phyloP scores from a whole-genome alignment of 2,797 vertebrate species.

The Danio tinwini region DNA sequence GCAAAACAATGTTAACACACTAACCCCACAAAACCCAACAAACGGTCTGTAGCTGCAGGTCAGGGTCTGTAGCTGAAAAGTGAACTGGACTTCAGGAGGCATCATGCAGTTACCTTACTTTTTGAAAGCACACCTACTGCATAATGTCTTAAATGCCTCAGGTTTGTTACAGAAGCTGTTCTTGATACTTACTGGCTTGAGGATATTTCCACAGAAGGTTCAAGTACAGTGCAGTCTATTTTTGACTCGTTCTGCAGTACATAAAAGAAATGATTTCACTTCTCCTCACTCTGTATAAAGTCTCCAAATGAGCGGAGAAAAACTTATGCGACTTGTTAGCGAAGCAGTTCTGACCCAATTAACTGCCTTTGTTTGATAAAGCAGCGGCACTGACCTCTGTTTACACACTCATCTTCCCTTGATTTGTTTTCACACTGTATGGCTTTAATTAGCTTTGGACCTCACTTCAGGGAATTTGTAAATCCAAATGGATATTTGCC shows the following conservation, averaged over 20 bases:
- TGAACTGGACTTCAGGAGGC: background rate
- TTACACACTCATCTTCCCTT: constrained; percentile 62
- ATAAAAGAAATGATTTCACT: background rate
- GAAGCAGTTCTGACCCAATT: constrained; percentile 74
- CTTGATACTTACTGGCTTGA: constrained; percentile 1
- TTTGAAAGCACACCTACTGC: background rate
- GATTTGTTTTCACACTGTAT: constrained; percentile 75
- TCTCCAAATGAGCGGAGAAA: constrained; percentile 14
- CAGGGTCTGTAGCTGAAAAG: background rate
- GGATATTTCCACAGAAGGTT: constrained; percentile 18
- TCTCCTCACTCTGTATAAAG: background rate
- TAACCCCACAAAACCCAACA: no score
- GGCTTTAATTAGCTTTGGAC: constrained; percentile 78
- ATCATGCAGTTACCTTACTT: background rate
- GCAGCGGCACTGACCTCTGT: constrained; percentile 65
- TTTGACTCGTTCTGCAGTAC: background rate
- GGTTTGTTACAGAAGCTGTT: constrained; percentile 19
- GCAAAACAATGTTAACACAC: no score
- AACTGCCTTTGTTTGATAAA: constrained; percentile 75
- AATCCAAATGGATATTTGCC: constrained; percentile 78
- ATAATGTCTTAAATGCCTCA: constrained; percentile 2
- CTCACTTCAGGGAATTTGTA: constrained; percentile 74
- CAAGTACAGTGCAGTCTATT: constrained; percentile 15
- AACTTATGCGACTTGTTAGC: constrained; percentile 48
- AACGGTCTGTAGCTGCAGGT: background rate